phyloP scores from a whole-genome alignment of 2,888 invertebrate species.

The Ophion ellenae region DNA sequence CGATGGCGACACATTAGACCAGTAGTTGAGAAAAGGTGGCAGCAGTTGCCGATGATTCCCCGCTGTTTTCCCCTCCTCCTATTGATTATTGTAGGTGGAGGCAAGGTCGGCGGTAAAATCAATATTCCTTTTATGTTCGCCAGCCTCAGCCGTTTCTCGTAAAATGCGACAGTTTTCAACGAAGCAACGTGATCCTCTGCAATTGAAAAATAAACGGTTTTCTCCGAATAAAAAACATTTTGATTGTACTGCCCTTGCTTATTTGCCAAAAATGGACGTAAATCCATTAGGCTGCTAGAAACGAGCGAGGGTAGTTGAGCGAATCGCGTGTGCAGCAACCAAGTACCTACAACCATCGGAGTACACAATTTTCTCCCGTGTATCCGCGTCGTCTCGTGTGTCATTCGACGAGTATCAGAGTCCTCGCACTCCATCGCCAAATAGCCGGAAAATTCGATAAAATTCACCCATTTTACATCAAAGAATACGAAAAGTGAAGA shows the following conservation, averaged over 20 bases:
- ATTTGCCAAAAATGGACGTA: not conserved
- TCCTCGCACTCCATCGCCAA: not conserved
- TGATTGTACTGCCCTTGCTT: not conserved
- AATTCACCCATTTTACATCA: not conserved
- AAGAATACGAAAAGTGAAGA: not conserved
- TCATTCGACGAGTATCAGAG: not conserved
- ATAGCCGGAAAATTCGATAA: not conserved
- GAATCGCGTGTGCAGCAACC: not conserved
- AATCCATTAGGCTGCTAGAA: not conserved
- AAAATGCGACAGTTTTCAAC: constrained; percentile 53
- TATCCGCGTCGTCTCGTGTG: not conserved
- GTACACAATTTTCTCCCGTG: constrained; percentile 4
- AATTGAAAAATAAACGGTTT: constrained; percentile 10
- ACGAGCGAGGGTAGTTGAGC: not conserved
- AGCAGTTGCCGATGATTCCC: constrained; percentile 70
- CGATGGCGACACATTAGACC: constrained; percentile 33
- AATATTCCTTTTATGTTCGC: constrained; percentile 75
- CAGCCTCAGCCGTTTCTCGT: constrained; percentile 68
- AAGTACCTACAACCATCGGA: constrained; percentile 18
- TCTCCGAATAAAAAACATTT: not conserved
- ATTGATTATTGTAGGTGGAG: constrained; percentile 83
- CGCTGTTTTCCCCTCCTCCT: constrained; percentile 27
- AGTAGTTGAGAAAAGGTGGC: constrained; percentile 68
- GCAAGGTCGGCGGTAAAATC: constrained; percentile 81
- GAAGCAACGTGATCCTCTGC: constrained; percentile 45